Conservation (phyloP, 2,888 invertebrate genomes). For the Plemyria rubiginata region DNA sequence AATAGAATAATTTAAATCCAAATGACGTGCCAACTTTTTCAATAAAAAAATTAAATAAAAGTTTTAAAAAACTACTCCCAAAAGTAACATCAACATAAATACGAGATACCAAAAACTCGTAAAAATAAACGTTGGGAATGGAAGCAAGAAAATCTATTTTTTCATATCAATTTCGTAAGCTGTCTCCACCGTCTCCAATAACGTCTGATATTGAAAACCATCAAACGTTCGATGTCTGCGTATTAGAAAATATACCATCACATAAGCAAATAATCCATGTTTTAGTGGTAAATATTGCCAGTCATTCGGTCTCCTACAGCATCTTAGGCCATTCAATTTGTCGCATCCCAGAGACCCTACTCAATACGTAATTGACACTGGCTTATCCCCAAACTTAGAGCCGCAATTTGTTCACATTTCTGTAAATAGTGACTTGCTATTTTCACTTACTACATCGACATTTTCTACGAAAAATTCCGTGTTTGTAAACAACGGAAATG, state of each 20-base stretch:
- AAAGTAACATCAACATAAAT: slow-evolving; percentile 26
- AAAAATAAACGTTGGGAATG: slow-evolving; percentile 36
- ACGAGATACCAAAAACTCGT: slow-evolving; percentile 30
- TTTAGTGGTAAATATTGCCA: slow-evolving; percentile 75
- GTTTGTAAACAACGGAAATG: slow-evolving; percentile 44
- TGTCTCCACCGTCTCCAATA: slow-evolving; percentile 43
- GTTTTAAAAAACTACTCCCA: slow-evolving; percentile 21
- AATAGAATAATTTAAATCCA: neutral
- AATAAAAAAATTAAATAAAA: slow-evolving; percentile 22
- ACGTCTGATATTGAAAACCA: slow-evolving; percentile 43
- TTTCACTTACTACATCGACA: slow-evolving; percentile 50
- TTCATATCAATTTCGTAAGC: slow-evolving; percentile 44
- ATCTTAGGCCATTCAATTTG: slow-evolving; percentile 78
- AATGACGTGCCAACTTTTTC: neutral
- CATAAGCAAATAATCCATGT: slow-evolving; percentile 61
- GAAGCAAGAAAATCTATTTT: slow-evolving; percentile 40
- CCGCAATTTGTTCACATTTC: slow-evolving; percentile 76
- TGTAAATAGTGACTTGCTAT: slow-evolving; percentile 64
- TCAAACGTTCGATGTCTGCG: slow-evolving; percentile 42
- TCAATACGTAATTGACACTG: slow-evolving; percentile 81
- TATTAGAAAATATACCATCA: slow-evolving; percentile 60
- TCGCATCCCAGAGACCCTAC: slow-evolving; percentile 72
- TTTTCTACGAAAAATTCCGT: slow-evolving; percentile 44
- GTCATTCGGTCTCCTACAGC: slow-evolving; percentile 59
- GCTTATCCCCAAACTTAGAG: slow-evolving; percentile 77